Evolutionary conservation across 2,797 vertebrate species (phyloP), one percentile per base, ranked within the genome.

Genomic region (Lutjanus campechanus): DNA sequence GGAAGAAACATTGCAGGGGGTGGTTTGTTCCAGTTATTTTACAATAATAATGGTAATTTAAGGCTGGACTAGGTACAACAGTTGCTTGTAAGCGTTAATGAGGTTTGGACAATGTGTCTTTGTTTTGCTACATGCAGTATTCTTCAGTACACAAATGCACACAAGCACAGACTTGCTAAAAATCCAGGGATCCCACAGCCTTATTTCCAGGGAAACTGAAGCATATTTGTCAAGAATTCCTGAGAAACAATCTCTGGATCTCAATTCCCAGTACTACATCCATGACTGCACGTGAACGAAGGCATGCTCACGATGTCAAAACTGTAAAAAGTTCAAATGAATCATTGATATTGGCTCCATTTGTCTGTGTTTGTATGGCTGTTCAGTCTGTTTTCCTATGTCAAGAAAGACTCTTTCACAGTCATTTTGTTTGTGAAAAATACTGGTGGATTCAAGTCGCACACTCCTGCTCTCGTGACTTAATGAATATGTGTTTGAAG

Each of bases 401-500:
- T 29, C 53, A 25, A 41, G 25, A 41, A n/a, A n/a, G 49, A n/a
- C 7, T 22, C 4, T 53, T 0, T 25, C 11, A 9, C 17, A 50
- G 11, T 44, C 4, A 29, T 10, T 54, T 22, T 20, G 5, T 19
- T 16, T 22, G 29, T 65, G 55, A 25, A 15, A 70, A 43, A 43
- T 43, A 55, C 46, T 15, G 10, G 3, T 8, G 16, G 53, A 46
- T 29, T 50, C 17, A 7, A 36, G 20, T 2, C 4, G 4, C 22
- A 43, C 47, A 62, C 41, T 68, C 6, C 4, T 22, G 20, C 1
- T 1, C 12, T 51, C 29, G 25, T 54, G 40, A 7, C 43, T 9
- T 60, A 60, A 75, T 79, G 55, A 70, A 43, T 65, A 17, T 40
- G 47, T 51, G 44, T 79, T 71, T 76, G 36, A 74, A 81, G 61